Conservation (phyloP, 2,797 vertebrate species). For the Intellagama lesueurii region DNA sequence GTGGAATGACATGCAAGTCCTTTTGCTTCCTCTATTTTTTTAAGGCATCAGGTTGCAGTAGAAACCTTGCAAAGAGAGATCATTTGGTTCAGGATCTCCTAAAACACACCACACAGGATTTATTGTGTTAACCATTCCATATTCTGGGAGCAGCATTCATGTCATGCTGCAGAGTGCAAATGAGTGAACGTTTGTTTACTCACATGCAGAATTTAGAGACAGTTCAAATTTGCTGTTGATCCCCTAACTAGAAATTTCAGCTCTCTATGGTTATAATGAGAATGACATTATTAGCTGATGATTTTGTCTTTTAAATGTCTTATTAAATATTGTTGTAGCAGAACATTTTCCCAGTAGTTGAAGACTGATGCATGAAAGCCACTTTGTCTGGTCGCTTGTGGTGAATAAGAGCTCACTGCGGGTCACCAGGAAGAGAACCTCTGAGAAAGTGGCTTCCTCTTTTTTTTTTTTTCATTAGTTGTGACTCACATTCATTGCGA, state of each 20-base stretch:
- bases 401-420: neutral
- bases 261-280: neutral
- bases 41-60: neutral
- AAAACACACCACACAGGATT: neutral
- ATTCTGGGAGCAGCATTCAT: neutral
- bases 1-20: no score
- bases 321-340: neutral
- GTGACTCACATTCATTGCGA: no score
- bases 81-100: neutral
- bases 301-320: neutral
- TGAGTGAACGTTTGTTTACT: neutral
- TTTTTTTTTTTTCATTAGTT: no score
- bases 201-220: neutral
- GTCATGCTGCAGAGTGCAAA: neutral
- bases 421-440: neutral
- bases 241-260: no score
- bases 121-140: neutral
- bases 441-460: neutral
- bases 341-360: neutral
- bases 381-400: neutral
- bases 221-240: neutral
- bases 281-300: neutral
- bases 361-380: neutral
- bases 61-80: neutral
- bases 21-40: neutral